Conservation (phyloP, 2,113 vertebrate species). For the Pedetes capensis region DNA sequence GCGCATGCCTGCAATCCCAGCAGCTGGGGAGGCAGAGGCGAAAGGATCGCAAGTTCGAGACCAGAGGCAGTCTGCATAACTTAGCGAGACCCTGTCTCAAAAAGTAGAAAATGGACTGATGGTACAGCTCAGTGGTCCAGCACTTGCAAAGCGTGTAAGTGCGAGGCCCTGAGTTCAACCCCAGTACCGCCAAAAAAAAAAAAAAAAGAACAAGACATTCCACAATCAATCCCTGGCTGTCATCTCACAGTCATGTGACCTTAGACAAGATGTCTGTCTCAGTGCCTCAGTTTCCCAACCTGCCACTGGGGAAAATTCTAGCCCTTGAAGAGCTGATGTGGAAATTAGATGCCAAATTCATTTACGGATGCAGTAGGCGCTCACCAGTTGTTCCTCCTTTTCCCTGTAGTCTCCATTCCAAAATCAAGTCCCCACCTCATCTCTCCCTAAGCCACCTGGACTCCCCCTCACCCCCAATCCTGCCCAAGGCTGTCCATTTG, state of each 20-base stretch:
- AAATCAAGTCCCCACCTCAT: fast-evolving
- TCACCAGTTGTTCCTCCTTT: background rate
- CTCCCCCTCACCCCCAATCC: background rate
- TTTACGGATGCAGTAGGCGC: too few species aligned
- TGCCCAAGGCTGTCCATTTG: fast-evolving
- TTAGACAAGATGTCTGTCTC: background rate
- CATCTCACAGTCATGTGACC: background rate
- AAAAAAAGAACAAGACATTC: background rate
- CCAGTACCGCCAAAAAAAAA: too few species aligned
- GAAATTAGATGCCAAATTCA: background rate
- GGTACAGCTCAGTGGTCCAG: too few species aligned
- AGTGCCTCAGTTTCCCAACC: background rate
- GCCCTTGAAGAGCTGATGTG: background rate
- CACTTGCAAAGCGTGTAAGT: too few species aligned
- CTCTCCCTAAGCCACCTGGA: fast-evolving
- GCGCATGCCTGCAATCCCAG: too few species aligned
- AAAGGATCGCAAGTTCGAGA: too few species aligned
- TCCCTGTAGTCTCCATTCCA: background rate
- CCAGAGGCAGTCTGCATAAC: too few species aligned
- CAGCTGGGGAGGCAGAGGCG: too few species aligned
- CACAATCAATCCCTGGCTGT: background rate
- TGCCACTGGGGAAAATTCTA: background rate
- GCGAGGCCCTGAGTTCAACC: too few species aligned
- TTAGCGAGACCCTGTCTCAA: too few species aligned
- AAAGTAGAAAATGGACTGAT: too few species aligned